Base-by-base conservation (phyloP, 1,140 invertebrate genomes). In the Rhynchophorus ferrugineus region DNA sequence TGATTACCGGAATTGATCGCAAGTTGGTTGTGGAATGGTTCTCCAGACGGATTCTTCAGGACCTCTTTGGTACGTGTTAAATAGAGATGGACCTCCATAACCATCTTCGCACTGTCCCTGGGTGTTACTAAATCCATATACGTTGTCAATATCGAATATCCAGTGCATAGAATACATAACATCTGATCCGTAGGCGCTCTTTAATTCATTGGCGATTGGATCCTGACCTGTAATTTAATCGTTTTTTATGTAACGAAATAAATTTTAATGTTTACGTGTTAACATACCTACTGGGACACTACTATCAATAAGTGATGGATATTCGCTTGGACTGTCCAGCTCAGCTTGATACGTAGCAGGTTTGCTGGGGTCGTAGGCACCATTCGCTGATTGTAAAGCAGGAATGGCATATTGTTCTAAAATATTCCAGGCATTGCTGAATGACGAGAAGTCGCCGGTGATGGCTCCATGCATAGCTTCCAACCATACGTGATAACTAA, bases 131-230 rank as follows among this genome's bases (percentile, higher is more conserved):
- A 58, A 58, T 17, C 56, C 56, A 11, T 54, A 58, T 2, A 36
- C 35, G 21, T 58, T 58, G 50, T 58, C 56, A 24, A 58, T 46
- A 50, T 58, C 56, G 22, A 45, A 36, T 6, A 58, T 13, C 56
- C 56, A 58, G 17, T 58, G 50, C 56, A 58, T 58, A 24, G 49
- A 21, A 24, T 57, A 57, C n/a, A 57, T 49, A 18, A 36, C 41
- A 7, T 21, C 1, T 14, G 35, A 14, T 11, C 47, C 47, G 19
- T 58, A 58, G 7, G 56, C 44, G 17, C 2, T 22, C 14, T 36
- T 45, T 3, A 58, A 22, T 34, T 58, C 56, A 13, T 50, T 37
- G 24, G 22, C 49, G 14, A 58, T 17, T 8, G 56, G 55, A 41
- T 57, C 56, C 24, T 49, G 49, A 35, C 56, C 44, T 29, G 11